These are phyloP conservation scores for Thymelicus sylvestris DNA, from an alignment of 2,888 invertebrate species.

Conservation along the genomic window DNA sequence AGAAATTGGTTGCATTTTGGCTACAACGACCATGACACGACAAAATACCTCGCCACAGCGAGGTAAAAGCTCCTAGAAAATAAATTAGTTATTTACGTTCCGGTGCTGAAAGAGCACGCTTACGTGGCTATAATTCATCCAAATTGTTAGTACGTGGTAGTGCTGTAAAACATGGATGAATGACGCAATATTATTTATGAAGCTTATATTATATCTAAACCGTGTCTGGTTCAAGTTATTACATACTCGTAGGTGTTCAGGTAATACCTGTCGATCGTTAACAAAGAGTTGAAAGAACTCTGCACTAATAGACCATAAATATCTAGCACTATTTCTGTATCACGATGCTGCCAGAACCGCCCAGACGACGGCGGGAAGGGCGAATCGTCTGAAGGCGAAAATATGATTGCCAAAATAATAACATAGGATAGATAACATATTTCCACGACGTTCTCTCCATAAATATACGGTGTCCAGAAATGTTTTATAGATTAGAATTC, in stretches of 20 bases:
- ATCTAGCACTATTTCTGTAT: slow-evolving; percentile 27
- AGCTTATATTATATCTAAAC: slow-evolving; percentile 7
- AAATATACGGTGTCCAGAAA: slow-evolving; percentile 29
- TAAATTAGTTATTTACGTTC: slow-evolving; percentile 38
- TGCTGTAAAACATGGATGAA: slow-evolving; percentile 28
- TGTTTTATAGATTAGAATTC: background rate
- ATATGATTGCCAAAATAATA: slow-evolving; percentile 68
- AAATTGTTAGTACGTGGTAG: slow-evolving; percentile 36
- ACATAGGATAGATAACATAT: slow-evolving; percentile 55
- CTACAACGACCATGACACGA: slow-evolving; percentile 31
- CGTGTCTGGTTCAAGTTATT: background rate
- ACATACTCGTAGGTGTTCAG: background rate
- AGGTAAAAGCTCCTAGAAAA: slow-evolving; percentile 35
- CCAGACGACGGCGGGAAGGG: slow-evolving; percentile 12
- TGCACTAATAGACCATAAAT: slow-evolving; percentile 31
- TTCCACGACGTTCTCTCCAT: slow-evolving; percentile 29
- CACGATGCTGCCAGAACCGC: slow-evolving; percentile 20
- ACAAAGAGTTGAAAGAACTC: slow-evolving; percentile 17
- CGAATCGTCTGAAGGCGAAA: slow-evolving; percentile 24
- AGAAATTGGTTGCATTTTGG: slow-evolving; percentile 34
- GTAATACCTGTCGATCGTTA: slow-evolving; percentile 5
- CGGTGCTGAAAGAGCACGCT: slow-evolving; percentile 37
- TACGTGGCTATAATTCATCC: slow-evolving; percentile 34
- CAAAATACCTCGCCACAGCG: slow-evolving; percentile 34
- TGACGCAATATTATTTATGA: slow-evolving; percentile 14